phyloP scores from a whole-genome alignment of 2,113 vertebrate genomes.

The Xenopus borealis region DNA sequence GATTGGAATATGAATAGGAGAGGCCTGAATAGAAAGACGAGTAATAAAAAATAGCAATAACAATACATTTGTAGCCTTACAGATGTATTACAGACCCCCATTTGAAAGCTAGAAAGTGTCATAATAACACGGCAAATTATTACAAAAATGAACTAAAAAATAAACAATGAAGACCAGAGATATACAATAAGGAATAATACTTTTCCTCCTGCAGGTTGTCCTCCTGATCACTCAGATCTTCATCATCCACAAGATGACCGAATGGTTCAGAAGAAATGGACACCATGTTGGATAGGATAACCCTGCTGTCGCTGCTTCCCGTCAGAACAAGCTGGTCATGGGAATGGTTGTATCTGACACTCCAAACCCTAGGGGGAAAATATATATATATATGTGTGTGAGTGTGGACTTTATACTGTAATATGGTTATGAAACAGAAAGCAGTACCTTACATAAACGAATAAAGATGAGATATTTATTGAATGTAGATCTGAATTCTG shows the following conservation, averaged over 20 bases:
- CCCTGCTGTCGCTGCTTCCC: constrained; percentile 95
- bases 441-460: neutral
- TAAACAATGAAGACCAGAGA: too few relatives aligned
- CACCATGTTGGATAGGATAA: constrained; percentile 98
- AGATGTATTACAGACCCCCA: too few relatives aligned
- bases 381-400: too few relatives aligned
- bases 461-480: too few relatives aligned
- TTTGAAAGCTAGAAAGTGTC: too few relatives aligned
- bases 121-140: too few relatives aligned
- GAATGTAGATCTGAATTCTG: too few relatives aligned
- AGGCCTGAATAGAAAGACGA: too few relatives aligned
- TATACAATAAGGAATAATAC: constrained; percentile 63
- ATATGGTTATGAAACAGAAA: constrained; percentile 46
- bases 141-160: too few relatives aligned
- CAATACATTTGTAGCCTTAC: too few relatives aligned
- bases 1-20: too few relatives aligned
- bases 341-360: constrained; percentile 94
- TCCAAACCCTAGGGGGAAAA: constrained; percentile 84
- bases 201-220: constrained; percentile 86
- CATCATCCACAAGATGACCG: constrained; percentile 93
- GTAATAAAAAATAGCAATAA: too few relatives aligned
- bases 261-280: constrained; percentile 98
- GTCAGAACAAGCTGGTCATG: constrained; percentile 95
- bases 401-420: neutral
- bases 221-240: constrained; percentile 90